Base-by-base conservation (phyloP, 2,113 vertebrate genomes). In the Colistium nudipinnis region DNA sequence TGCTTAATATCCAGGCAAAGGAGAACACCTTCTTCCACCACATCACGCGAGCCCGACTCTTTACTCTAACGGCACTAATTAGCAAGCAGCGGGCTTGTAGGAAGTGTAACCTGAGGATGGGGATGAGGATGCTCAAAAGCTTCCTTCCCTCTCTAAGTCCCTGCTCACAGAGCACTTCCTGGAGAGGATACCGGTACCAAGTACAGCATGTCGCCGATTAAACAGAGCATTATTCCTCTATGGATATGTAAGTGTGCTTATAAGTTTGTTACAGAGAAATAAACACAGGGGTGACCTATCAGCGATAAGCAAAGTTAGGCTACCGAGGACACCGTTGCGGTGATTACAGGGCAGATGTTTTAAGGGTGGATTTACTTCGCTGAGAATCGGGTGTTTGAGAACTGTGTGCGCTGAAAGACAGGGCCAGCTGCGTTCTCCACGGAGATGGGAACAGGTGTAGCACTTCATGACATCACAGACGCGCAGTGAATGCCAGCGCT, bases 371-470 rank as follows among this genome's bases (percentile, higher is more conserved):
- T 65, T 55, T 61, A 52, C 70, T n/a, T 59, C 54, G 16, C 22
- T 53, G 70, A 76, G 72, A 22, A 62, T 77, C 70, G 79, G 67
- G 64, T 59, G n/a, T 82, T 71, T 65, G 73, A 68, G 75, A 52
- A 69, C 66, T 70, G 78, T 68, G 68, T 12, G 44, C 20, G 36
- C 31, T 76, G 70, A 87, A 30, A 36, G 84, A 88, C 28, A 3
- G 70, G 72, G 33, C 73, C 87, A 89, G 84, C 88, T 91, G 88
- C 62, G 74, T 19, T 49, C 74, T 85, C 80, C 71, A 54, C 24
- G 6, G 80, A 86, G 86, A 87, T 9, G 57, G 59, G 67, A 89
- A 78, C 83, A 87, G 77, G 87, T 84, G 87, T 70, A 78, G 75
- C 16, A 4, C 80, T 74, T 70, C 66, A 62, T 87, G 88, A 83